Conservation (phyloP, 2,888 invertebrate species). For the Apamea sordens region DNA sequence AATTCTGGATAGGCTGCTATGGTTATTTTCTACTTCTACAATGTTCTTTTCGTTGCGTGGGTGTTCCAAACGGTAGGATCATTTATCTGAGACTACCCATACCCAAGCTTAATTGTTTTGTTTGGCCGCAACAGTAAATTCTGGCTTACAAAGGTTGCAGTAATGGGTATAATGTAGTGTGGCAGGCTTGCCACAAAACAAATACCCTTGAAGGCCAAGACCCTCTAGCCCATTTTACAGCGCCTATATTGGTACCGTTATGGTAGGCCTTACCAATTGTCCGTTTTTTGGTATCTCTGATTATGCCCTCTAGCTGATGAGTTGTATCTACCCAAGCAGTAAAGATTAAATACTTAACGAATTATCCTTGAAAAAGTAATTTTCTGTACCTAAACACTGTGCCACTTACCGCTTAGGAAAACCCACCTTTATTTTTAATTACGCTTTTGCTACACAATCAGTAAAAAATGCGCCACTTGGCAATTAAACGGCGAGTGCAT, state of each 20-base stretch:
- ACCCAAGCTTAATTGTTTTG: neutral
- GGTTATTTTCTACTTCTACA: neutral
- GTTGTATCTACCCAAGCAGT: neutral
- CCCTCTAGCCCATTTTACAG: neutral
- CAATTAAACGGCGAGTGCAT: constrained; percentile 45
- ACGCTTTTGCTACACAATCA: constrained; percentile 15
- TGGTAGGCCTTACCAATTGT: neutral
- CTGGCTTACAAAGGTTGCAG: neutral
- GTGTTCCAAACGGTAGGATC: neutral
- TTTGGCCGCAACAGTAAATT: neutral
- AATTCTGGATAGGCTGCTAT: neutral
- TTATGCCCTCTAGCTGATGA: neutral
- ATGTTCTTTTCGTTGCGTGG: neutral
- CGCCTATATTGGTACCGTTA: neutral
- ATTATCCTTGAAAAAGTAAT: neutral
- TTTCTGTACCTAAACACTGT: neutral
- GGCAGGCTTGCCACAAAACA: neutral
- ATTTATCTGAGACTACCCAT: neutral
- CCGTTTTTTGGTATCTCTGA: neutral
- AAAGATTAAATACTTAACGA: neutral
- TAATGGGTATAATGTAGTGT: neutral
- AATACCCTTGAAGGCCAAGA: neutral
- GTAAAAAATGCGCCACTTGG: constrained; percentile 34
- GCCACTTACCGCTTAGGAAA: neutral
- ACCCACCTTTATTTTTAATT: constrained; percentile 32